Percentiles rank a stretch among this genome's conserved stretches.
Evolutionary conservation across 2,113 vertebrate genomes (phyloP).

Genomic region (Tretioscincus oriximinensis): DNA sequence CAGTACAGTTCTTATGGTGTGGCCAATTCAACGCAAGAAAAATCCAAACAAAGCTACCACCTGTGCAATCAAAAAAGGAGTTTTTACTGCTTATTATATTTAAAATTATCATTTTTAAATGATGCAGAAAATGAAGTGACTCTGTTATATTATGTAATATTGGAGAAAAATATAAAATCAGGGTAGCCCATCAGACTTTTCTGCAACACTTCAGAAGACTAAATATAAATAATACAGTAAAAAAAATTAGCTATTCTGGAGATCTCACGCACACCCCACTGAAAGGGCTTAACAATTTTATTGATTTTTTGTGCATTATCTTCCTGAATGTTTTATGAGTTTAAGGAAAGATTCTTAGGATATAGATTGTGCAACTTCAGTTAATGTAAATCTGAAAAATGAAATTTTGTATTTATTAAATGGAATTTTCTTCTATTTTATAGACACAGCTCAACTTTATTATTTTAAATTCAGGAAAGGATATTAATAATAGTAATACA

Average conservation of each 20-base stretch:
- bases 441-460: too few relatives aligned
- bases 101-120: neutral
- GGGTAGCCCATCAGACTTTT: neutral
- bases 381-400: conserved; percentile 31
- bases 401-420: neutral
- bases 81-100: conserved; percentile 13
- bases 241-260: neutral
- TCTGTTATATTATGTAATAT: neutral
- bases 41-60: neutral
- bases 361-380: conserved; percentile 27
- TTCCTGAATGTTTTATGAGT: conserved; percentile 25
- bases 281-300: conserved; percentile 49
- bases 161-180: neutral
- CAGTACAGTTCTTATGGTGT: conserved; percentile 2
- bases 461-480: too few relatives aligned
- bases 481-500: too few relatives aligned
- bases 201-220: neutral
- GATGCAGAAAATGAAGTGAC: fast-evolving
- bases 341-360: neutral
- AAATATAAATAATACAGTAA: conserved; percentile 6
- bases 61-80: conserved; percentile 20
- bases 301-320: neutral
- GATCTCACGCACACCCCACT: neutral
- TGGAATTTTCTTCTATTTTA: too few relatives aligned
- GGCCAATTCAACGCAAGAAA: neutral